Evolutionary conservation across 64 coral and sea anemone genomes (phyloP).

Genomic region (Actinia equina): DNA sequence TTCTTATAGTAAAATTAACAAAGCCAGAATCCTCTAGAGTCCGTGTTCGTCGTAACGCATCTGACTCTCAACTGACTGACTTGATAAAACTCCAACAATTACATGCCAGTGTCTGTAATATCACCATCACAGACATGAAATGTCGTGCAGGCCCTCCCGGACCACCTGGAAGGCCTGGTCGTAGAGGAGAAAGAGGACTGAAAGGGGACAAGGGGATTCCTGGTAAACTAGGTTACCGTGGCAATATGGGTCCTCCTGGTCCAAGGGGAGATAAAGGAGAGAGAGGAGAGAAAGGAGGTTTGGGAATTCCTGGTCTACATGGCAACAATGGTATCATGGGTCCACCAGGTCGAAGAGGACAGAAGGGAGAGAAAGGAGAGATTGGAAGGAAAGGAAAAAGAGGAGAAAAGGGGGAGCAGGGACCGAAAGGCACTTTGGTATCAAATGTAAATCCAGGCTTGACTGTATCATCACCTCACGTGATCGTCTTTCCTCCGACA

Average conservation of each 20-base stretch:
- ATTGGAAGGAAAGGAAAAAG: no score
- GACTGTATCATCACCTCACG: constrained; percentile 13
- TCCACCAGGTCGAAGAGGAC: constrained; percentile 10
- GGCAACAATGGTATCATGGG: constrained; percentile 14
- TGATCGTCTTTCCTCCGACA: constrained; percentile 19
- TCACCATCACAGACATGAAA: background rate
- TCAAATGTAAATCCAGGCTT: constrained; percentile 8
- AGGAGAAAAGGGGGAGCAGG: constrained; percentile 7
- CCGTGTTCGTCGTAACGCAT: background rate
- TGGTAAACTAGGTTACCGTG: constrained; percentile 2
- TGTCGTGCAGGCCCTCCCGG: constrained; percentile 32
- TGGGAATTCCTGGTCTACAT: constrained; percentile 16
- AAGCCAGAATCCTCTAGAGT: background rate
- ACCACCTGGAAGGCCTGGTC: constrained; percentile 41
- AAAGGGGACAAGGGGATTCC: constrained; percentile 29
- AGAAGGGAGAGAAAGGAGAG: background rate
- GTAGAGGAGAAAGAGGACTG: constrained; percentile 13
- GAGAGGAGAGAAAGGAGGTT: background rate
- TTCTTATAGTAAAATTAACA: no score
- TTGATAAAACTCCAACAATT: background rate
- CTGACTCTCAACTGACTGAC: background rate
- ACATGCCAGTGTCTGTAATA: no score
- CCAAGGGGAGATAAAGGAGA: background rate
- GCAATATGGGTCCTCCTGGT: constrained; percentile 16
- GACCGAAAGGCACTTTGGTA: constrained; percentile 15